phyloP scores from a whole-genome alignment of 2,888 invertebrate species.

The Latrodectus elegans region DNA sequence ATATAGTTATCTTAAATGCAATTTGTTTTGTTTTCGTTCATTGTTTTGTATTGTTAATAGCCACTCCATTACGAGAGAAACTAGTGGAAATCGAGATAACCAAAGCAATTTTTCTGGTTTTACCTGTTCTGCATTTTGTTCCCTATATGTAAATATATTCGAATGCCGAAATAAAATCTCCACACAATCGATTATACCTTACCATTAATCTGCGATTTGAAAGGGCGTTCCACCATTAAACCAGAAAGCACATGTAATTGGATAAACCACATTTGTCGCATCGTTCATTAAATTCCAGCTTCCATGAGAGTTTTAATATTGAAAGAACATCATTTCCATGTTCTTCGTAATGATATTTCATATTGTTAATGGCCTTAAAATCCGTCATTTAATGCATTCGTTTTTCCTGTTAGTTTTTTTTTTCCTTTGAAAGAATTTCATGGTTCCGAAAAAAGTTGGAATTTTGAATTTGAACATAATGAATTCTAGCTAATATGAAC shows the following conservation, averaged over 20 bases:
- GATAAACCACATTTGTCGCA: constrained; percentile 50
- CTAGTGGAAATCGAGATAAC: too few relatives aligned
- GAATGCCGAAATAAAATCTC: background rate
- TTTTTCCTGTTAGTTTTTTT: too few relatives aligned
- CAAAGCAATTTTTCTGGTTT: background rate
- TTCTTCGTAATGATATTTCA: constrained; percentile 58
- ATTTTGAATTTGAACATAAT: too few relatives aligned
- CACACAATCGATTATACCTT: too few relatives aligned
- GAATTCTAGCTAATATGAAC: too few relatives aligned
- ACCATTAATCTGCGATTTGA: background rate
- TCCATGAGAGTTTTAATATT: constrained; percentile 34
- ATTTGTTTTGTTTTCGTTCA: too few relatives aligned
- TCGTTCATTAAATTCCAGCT: constrained; percentile 62
- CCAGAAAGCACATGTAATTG: constrained; percentile 47
- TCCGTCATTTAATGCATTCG: background rate
- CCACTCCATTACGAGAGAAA: too few relatives aligned
- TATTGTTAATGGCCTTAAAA: constrained; percentile 26
- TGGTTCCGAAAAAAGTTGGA: too few relatives aligned
- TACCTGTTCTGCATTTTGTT: background rate
- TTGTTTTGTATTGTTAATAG: too few relatives aligned
- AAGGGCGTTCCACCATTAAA: constrained; percentile 31
- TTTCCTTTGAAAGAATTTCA: too few relatives aligned
- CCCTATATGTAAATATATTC: background rate
- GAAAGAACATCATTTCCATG: constrained; percentile 14
- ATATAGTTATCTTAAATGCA: too few relatives aligned